Evolutionary conservation across 2,113 vertebrate genomes (phyloP).

Genomic region (Cygnus buccinator): DNA sequence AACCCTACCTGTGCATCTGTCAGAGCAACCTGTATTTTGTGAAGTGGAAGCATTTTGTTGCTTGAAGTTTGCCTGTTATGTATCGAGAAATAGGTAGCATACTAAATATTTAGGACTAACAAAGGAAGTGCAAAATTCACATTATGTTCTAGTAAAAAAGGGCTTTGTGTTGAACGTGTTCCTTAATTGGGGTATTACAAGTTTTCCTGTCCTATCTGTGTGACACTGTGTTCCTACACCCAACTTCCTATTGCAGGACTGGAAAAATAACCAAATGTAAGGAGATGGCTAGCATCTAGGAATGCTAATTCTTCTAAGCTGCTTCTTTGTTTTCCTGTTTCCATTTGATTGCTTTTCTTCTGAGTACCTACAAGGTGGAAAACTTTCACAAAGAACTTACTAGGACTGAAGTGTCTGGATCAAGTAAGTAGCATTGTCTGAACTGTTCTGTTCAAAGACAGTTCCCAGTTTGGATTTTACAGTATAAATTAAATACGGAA

Average conservation of each 20-base stretch:
- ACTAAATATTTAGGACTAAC: not conserved
- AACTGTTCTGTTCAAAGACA: not conserved
- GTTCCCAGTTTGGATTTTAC: conserved; percentile 1
- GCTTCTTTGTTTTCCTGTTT: conserved; percentile 24
- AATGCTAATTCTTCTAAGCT: not conserved
- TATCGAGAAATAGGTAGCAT: not conserved
- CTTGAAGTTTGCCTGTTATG: not conserved
- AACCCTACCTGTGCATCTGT: not conserved
- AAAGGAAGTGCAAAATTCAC: not conserved
- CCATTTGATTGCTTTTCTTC: not conserved
- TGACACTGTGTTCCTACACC: not conserved
- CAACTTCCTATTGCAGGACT: not conserved
- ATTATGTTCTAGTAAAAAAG: not conserved
- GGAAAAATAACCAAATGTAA: not conserved
- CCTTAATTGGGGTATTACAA: not conserved
- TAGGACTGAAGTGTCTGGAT: not conserved
- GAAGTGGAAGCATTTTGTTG: not conserved
- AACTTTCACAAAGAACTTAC: not conserved
- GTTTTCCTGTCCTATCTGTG: not conserved
- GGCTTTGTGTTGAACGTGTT: not conserved
- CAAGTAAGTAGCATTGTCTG: not conserved
- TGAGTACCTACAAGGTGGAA: not conserved
- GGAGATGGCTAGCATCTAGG: not conserved
- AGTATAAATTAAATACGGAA: not conserved
- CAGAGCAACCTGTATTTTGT: not conserved